Evolutionary conservation across 2,797 vertebrate species (phyloP), one percentile per base, ranked within the genome.

Genomic region (Macropodus opercularis): DNA sequence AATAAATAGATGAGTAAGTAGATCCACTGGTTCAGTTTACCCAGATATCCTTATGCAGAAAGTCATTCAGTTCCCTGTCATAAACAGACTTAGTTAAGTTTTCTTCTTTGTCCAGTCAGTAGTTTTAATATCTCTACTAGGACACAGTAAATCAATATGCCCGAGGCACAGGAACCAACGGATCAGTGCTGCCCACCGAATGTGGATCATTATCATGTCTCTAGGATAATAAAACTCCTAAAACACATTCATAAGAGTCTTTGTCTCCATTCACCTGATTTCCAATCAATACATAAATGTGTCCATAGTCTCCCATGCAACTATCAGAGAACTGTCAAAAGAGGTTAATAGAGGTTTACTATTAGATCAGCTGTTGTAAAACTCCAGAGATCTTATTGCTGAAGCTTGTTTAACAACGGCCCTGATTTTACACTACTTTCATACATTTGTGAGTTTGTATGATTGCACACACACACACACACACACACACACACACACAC

Each of bases 221-320:
- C 69, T 40, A 46, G 32, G 63, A 84, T 58, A 75, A 87, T 77
- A 80, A 81, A 82, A 52, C 52, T 36, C 55, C 66, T 22, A 32
- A 66, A 76, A 74, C 79, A 75, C 70, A 80, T 81, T 77, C 83
- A 81, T 75, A 85, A 76, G 38, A 54, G 43, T 47, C 31, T 49
- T 79, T 83, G 79, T 62, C 68, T 65, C 47, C 57, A 69, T 69
- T 72, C 72, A 67, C 41, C 60, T n/a, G 1, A 67, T 57, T 80
- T 69, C 41, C 34, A 52, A 85, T 89, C 87, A 72, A 89, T 86
- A 69, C 54, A 69, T 70, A 49, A 72, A 73, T 79, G 50, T 43
- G 22, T 44, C 34, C n/a, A 63, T 77, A 80, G 46, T 75, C 40
- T 34, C 24, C 31, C 23, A 24, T 26, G 18, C 49, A 65, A 73